Base-by-base conservation (phyloP, 2,113 vertebrate genomes). In the Cathartes aura region DNA sequence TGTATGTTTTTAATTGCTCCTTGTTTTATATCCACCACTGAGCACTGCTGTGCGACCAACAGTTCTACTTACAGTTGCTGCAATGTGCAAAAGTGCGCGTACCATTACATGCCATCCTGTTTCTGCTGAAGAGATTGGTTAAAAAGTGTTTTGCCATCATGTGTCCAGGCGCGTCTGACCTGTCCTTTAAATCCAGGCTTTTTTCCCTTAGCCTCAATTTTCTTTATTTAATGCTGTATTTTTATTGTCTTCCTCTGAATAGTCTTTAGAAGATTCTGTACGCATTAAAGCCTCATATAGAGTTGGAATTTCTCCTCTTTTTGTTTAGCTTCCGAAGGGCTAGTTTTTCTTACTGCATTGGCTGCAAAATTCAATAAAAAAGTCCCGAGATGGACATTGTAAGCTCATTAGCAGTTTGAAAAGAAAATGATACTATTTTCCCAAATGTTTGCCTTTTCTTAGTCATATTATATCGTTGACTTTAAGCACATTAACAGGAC, bases 281-380 rank as follows among this genome's bases (percentile, higher is more conserved):
- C 34, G 5, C 5, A 2, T 72, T 66, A 78, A 90, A 87, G 21
- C 47, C 32, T 86, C 58, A 2, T 9, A 4, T 0, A 58, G 60
- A 71, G 15, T 10, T 92, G 72, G 70, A 80, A n/a, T 86, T 78
- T 79, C 86, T 60, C 47, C 53, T 90, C 53, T 71, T 93, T 45
- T 19, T 68, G 60, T 93, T 97, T 55, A 68, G 26, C 66, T 92
- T 85, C 38, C 71, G 48, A 82, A 87, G 50, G 50, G 78, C 38
- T 85, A 4, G 20, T 62, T 92, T 83, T 88, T 47, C 43, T 62
- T 66, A 72, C 45, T 80, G 70, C 63, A 7, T 9, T 83, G 79
- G 82, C 87, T 97, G 82, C 85, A 83, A 38, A 89, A 89, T 79
- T 70, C 75, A 42, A 8, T 74, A 29, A 38, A 64, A 43, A 74